These are phyloP conservation scores for Seriola aureovittata DNA, from an alignment of 2,113 vertebrate species.

Conservation along the genomic window DNA sequence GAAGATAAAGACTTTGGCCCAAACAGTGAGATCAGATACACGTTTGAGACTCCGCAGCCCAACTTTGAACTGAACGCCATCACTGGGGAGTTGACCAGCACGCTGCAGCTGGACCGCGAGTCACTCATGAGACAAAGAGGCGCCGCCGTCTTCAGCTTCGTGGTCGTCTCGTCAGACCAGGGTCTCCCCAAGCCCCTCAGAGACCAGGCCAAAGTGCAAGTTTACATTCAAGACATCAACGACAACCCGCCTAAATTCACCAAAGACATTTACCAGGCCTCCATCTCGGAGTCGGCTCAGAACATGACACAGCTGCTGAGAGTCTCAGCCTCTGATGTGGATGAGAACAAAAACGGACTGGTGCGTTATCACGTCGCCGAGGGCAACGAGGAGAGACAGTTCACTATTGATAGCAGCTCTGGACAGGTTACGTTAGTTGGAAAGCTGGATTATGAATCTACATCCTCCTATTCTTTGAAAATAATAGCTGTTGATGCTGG, in stretches of 20 bases:
- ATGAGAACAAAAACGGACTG: constrained; percentile 93
- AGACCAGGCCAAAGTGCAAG: constrained; percentile 96
- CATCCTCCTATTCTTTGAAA: constrained; percentile 90
- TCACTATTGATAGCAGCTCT: constrained; percentile 88
- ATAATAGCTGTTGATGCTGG: constrained; percentile 94
- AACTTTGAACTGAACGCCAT: constrained; percentile 94
- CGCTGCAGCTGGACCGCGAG: constrained; percentile 93
- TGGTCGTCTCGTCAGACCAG: constrained; percentile 91
- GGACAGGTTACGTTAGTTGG: constrained; percentile 96
- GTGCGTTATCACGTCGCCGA: constrained; percentile 90
- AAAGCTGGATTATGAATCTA: constrained; percentile 93
- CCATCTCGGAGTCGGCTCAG: constrained; percentile 92
- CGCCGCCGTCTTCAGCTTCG: constrained; percentile 92
- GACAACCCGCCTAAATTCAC: constrained; percentile 96
- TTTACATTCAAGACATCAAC: constrained; percentile 96
- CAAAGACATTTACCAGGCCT: constrained; percentile 97
- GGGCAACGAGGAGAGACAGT: constrained; percentile 94
- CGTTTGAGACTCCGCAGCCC: constrained; percentile 91
- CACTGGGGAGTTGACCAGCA: constrained; percentile 91
- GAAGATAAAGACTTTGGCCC: constrained; percentile 94
- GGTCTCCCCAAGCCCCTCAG: constrained; percentile 95
- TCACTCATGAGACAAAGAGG: constrained; percentile 93
- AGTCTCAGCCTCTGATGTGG: constrained; percentile 95
- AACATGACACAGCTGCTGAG: constrained; percentile 94
- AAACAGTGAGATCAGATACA: constrained; percentile 94